Percentiles rank a stretch among this genome's conserved stretches.
phyloP scores from a whole-genome alignment of 1,140 invertebrate genomes.

The Monomorium pharaonis region DNA sequence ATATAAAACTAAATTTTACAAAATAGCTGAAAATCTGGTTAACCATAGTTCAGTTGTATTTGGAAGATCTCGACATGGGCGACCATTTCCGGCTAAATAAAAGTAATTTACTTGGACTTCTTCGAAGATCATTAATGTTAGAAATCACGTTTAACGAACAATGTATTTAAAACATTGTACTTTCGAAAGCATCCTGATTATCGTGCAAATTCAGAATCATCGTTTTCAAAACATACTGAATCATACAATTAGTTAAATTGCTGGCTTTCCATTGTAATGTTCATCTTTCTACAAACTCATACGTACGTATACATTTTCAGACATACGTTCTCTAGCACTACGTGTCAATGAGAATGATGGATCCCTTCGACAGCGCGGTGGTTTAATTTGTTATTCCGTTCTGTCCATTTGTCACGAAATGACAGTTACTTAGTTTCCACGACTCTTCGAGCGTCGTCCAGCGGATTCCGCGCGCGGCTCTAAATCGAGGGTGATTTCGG shows the following conservation, averaged over 20 bases:
- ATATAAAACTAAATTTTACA: background rate
- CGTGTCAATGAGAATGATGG: background rate
- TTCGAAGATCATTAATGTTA: background rate
- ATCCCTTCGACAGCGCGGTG: background rate
- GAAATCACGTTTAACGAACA: background rate
- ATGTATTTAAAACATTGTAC: background rate
- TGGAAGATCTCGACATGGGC: background rate
- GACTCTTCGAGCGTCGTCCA: background rate
- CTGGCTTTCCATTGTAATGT: background rate
- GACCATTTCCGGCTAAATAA: background rate
- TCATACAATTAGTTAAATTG: background rate
- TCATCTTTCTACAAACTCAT: background rate
- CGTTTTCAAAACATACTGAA: background rate
- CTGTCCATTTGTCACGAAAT: background rate
- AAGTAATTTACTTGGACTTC: background rate
- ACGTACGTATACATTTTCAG: background rate
- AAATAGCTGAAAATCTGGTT: background rate
- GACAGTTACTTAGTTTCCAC: background rate
- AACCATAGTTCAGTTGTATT: background rate
- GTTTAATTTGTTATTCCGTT: background rate
- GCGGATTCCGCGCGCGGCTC: background rate
- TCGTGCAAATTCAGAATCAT: background rate
- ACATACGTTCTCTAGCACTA: background rate
- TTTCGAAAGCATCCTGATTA: background rate
- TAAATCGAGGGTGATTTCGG: background rate